Evolutionary conservation across 2,113 vertebrate species (phyloP).

Genomic region (Bubalus kerabau): DNA sequence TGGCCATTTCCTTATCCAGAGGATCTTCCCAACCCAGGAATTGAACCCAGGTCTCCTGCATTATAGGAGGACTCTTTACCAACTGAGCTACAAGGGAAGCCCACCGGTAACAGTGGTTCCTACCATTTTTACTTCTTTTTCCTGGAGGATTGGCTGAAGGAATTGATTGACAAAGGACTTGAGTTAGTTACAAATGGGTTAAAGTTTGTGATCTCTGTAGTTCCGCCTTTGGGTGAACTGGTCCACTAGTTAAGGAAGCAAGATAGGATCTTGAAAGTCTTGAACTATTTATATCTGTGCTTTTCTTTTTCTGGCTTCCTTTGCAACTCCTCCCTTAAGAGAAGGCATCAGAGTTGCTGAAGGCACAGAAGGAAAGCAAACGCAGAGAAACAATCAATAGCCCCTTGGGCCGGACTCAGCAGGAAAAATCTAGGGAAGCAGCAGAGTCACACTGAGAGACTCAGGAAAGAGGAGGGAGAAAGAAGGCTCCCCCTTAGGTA

Average conservation of each 20-base stretch:
- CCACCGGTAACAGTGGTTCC: rapidly evolving
- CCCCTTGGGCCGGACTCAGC: background rate
- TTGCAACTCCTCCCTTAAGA: background rate
- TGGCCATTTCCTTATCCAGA: no score
- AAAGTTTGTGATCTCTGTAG: background rate
- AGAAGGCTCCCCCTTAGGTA: background rate
- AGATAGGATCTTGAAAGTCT: background rate
- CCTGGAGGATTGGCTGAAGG: background rate
- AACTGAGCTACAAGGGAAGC: no score
- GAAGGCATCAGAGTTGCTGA: background rate
- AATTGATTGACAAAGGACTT: background rate
- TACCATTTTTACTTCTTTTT: background rate
- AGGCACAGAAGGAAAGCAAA: background rate
- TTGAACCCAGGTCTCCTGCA: no score
- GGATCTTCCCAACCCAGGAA: no score
- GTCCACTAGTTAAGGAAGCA: background rate
- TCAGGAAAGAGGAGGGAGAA: background rate
- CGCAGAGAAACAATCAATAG: background rate
- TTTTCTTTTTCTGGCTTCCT: background rate
- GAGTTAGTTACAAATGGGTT: background rate
- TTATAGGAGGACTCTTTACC: no score
- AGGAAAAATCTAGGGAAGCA: background rate
- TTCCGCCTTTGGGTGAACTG: background rate
- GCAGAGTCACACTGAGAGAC: background rate
- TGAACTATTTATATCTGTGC: background rate